These are phyloP conservation scores for Abscondita cerata DNA, from an alignment of 2,888 invertebrate species.

Conservation along the genomic window DNA sequence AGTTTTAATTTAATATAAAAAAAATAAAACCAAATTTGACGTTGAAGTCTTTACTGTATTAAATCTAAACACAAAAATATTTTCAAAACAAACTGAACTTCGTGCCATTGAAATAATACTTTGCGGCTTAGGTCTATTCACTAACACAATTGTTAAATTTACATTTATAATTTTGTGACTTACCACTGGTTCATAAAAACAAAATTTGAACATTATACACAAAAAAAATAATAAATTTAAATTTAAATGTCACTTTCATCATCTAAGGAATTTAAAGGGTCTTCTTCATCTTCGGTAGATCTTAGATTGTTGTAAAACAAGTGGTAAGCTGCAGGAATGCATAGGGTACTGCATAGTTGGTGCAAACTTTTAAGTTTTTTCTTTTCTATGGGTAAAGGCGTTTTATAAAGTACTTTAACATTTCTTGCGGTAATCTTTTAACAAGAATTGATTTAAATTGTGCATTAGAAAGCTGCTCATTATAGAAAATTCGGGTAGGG, in stretches of 20 bases:
- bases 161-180: too few relatives aligned
- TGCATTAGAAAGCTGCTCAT: conserved; percentile 23
- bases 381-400: conserved; percentile 2
- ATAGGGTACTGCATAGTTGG: conserved; percentile 8
- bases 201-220: too few relatives aligned
- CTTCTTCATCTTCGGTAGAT: background rate
- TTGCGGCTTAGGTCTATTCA: conserved; percentile 3
- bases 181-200: too few relatives aligned
- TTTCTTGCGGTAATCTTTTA: too few relatives aligned
- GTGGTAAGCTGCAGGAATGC: conserved; percentile 6
- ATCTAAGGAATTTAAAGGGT: too few relatives aligned
- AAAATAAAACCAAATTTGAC: too few relatives aligned
- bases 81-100: background rate
- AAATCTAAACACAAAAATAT: too few relatives aligned
- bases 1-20: too few relatives aligned
- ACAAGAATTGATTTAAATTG: conserved; percentile 18
- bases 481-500: conserved; percentile 28
- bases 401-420: conserved; percentile 1
- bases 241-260: too few relatives aligned
- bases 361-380: conserved; percentile 12
- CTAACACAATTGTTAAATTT: too few relatives aligned
- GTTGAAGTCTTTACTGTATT: too few relatives aligned
- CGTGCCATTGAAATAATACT: background rate
- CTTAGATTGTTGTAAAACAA: background rate
- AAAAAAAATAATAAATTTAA: too few relatives aligned